phyloP scores from a whole-genome alignment of 1,140 invertebrate species.

The Aphaenogaster floridana region DNA sequence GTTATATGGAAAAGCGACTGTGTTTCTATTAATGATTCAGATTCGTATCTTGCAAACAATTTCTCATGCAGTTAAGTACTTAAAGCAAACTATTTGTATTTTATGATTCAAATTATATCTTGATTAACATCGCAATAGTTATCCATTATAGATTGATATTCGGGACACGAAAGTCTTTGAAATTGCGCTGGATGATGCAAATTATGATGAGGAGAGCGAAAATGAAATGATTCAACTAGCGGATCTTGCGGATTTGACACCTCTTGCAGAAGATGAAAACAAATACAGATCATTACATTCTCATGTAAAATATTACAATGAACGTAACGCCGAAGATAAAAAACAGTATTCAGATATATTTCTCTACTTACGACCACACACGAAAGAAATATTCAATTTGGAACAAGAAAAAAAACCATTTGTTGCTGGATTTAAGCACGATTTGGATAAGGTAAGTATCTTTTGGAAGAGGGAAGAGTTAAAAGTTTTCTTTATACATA shows the following conservation, averaged over 20 bases:
- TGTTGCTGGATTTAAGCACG: conserved; percentile 77
- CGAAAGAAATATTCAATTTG: conserved; percentile 64
- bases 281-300: conserved; percentile 80
- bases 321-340: conserved; percentile 47
- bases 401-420: conserved; percentile 70
- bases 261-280: conserved; percentile 67
- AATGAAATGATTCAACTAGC: conserved; percentile 80
- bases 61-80: conserved; percentile 72
- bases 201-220: conserved; percentile 78
- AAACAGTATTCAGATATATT: conserved; percentile 48
- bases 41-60: conserved; percentile 60
- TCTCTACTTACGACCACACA: conserved; percentile 41
- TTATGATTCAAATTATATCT: conserved; percentile 10
- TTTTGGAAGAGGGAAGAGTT: not conserved
- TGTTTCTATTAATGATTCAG: conserved; percentile 41
- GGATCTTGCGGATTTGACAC: conserved; percentile 72
- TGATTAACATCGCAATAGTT: conserved; percentile 27
- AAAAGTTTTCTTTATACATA: not conserved
- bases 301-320: conserved; percentile 79
- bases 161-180: conserved; percentile 74
- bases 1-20: conserved; percentile 37
- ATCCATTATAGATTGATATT: conserved; percentile 68
- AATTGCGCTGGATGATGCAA: conserved; percentile 75
- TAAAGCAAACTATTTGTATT: not conserved
- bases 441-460: conserved; percentile 73